Percentiles rank a stretch among this genome's conserved stretches.
phyloP scores from a whole-genome alignment of 2,113 vertebrate genomes.

The Anthoscopus minutus region DNA sequence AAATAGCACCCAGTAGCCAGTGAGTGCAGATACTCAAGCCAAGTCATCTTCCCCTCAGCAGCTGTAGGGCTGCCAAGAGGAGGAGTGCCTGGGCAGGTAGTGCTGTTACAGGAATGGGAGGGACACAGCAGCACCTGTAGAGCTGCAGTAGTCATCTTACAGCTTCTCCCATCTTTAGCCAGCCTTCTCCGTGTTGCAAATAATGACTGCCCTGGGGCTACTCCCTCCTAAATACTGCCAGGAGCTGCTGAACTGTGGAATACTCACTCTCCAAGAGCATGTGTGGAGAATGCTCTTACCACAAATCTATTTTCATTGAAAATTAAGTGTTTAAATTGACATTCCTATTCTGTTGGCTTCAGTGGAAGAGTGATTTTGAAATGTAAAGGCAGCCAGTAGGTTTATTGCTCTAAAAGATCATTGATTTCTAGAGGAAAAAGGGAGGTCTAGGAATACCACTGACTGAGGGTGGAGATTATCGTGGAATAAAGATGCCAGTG shows the following conservation, averaged over 20 bases:
- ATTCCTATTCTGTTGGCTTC: not conserved
- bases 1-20: not conserved
- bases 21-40: accelerated
- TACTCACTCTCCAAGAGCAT: not conserved
- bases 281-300: not conserved
- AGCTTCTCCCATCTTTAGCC: not conserved
- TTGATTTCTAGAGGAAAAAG: not conserved
- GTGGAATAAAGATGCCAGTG: not conserved
- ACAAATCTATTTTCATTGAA: not conserved
- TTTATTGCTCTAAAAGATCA: not conserved
- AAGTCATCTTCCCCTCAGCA: not conserved
- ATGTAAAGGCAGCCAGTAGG: accelerated
- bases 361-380: not conserved
- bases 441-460: not conserved
- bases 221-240: not conserved
- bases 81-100: not conserved
- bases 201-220: accelerated
- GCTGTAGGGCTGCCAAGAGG: accelerated
- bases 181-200: not conserved
- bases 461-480: not conserved
- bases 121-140: accelerated
- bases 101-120: not conserved
- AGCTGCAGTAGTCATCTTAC: not conserved
- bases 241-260: not conserved
- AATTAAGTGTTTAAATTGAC: not conserved